These are phyloP conservation scores for Hyla sarda DNA, from an alignment of 2,113 vertebrate genomes.

Conservation along the genomic window DNA sequence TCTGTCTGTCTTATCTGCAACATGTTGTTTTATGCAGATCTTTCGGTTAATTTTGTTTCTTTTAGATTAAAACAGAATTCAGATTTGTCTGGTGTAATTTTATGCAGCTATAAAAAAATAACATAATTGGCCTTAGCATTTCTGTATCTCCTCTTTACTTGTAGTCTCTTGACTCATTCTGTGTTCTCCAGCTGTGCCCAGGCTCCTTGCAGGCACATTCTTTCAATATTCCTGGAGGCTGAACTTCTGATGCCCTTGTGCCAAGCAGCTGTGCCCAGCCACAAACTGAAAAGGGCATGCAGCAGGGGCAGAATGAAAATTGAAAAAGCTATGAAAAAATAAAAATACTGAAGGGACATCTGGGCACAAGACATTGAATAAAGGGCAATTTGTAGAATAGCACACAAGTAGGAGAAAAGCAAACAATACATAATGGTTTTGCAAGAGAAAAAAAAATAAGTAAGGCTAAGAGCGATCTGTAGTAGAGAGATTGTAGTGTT, in stretches of 20 bases:
- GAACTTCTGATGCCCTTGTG: conserved; percentile 40
- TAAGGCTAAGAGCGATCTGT: neutral
- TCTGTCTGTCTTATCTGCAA: too few relatives aligned
- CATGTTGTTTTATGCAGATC: neutral
- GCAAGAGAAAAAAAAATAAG: neutral
- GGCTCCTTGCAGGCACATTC: conserved; percentile 1
- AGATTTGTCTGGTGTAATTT: neutral
- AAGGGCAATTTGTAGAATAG: neutral
- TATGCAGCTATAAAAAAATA: conserved; percentile 17
- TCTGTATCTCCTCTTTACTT: neutral
- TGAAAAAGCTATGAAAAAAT: neutral
- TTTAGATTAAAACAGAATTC: neutral
- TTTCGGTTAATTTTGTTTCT: neutral
- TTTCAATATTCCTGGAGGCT: conserved; percentile 35
- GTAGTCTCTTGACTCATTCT: conserved; percentile 26
- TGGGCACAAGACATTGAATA: neutral
- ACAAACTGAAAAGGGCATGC: neutral
- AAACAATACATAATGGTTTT: neutral
- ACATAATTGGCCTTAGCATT: neutral
- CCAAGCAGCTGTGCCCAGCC: conserved; percentile 44
- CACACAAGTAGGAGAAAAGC: neutral
- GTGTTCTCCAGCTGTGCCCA: conserved; percentile 37
- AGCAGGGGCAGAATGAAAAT: neutral
- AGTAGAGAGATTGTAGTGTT: neutral
- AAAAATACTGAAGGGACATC: neutral